Evolutionary conservation across 64 coral and sea anemone genomes (phyloP).

Genomic region (Astreopora myriophthalma): DNA sequence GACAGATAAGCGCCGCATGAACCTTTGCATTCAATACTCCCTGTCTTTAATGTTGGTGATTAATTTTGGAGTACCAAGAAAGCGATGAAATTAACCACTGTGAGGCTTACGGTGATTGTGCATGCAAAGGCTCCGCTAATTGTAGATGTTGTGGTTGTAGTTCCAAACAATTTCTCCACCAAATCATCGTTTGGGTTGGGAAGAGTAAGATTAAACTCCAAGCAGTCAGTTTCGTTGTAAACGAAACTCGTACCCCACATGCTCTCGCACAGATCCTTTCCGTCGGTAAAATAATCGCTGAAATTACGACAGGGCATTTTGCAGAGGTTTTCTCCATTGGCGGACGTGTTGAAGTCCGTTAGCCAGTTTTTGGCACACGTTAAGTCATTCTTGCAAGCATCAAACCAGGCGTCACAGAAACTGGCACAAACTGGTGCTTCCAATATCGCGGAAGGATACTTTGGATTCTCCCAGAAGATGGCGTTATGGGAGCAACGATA

Average conservation of each 20-base stretch:
- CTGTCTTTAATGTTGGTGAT: too few relatives aligned
- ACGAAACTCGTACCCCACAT: slow-evolving; percentile 39
- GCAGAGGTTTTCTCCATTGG: neutral
- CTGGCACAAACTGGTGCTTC: slow-evolving; percentile 47
- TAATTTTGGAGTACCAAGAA: neutral
- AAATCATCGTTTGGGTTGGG: slow-evolving; percentile 38
- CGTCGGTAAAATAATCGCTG: neutral
- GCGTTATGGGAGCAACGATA: slow-evolving; percentile 21
- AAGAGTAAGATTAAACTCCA: slow-evolving; percentile 48
- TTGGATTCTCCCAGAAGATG: neutral
- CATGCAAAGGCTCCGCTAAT: neutral
- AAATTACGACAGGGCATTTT: slow-evolving; percentile 9
- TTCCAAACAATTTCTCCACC: neutral
- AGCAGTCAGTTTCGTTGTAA: slow-evolving; percentile 35
- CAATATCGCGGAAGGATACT: neutral
- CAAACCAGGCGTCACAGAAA: slow-evolving; percentile 63
- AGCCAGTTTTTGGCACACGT: slow-evolving; percentile 52
- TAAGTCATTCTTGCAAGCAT: slow-evolving; percentile 73
- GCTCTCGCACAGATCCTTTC: slow-evolving; percentile 34
- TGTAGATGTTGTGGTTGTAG: neutral
- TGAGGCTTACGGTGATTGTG: neutral
- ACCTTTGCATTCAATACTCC: too few relatives aligned
- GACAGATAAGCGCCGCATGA: too few relatives aligned
- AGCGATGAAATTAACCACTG: neutral
- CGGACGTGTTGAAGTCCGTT: neutral